phyloP scores from a whole-genome alignment of 2,113 vertebrate species.

The Rhizomys pruinosus region DNA sequence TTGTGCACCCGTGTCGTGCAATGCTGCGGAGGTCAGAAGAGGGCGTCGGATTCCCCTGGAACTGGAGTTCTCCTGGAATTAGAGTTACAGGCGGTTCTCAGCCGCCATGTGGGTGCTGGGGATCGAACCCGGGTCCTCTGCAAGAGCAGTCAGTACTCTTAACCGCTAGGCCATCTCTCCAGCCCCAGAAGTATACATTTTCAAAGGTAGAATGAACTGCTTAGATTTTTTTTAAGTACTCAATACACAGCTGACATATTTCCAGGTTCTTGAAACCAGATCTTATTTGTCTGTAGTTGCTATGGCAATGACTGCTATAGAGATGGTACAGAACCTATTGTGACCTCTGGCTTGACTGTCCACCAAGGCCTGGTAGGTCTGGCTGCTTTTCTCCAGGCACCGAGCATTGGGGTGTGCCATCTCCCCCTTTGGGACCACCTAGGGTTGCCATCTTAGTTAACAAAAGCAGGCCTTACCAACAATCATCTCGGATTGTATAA shows the following conservation, averaged over 20 bases:
- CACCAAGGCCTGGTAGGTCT: slow-evolving; percentile 37
- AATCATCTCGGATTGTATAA: slow-evolving; percentile 2
- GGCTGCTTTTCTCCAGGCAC: neutral
- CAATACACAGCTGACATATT: neutral
- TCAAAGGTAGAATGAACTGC: slow-evolving; percentile 27
- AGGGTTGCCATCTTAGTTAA: slow-evolving; percentile 17
- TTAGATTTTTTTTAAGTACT: slow-evolving; percentile 28
- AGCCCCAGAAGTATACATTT: neutral
- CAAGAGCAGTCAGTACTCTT: neutral
- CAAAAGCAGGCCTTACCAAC: slow-evolving; percentile 2
- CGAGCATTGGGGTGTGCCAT: neutral
- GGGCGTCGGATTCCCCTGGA: neutral
- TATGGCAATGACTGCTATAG: slow-evolving; percentile 61
- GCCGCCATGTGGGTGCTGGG: neutral
- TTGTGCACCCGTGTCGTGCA: neutral
- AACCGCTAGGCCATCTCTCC: neutral
- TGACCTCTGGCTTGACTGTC: slow-evolving; percentile 51
- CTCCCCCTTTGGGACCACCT: slow-evolving; percentile 14
- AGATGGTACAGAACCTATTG: slow-evolving; percentile 44
- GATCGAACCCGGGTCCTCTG: neutral
- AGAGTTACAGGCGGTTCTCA: neutral
- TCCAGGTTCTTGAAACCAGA: slow-evolving; percentile 40
- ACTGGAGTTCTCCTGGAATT: neutral
- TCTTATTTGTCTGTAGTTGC: slow-evolving; percentile 53
- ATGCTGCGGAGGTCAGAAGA: neutral